Conservation (phyloP, 37 sponge, comb jelly and placozoan genomes). For the Hormiphora californensis region DNA sequence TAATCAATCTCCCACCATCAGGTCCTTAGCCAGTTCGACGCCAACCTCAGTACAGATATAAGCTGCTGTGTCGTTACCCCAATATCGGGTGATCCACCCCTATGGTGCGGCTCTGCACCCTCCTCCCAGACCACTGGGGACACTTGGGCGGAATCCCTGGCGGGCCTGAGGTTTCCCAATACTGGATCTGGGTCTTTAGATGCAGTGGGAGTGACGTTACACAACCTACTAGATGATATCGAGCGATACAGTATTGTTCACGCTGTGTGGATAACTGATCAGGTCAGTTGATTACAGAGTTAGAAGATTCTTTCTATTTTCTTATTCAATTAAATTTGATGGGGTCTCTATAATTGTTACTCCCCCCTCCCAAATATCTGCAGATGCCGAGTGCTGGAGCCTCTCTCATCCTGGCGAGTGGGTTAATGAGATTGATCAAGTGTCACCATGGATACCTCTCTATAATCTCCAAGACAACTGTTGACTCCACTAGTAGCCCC, state of each 20-base stretch:
- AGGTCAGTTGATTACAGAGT: too few species aligned
- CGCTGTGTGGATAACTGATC: constrained; percentile 52
- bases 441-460: constrained; percentile 55
- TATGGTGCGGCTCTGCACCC: constrained; percentile 25
- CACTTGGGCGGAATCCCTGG: neutral
- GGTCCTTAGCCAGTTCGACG: constrained; percentile 36
- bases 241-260: neutral
- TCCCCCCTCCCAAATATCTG: neutral
- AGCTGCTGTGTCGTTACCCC: constrained; percentile 6
- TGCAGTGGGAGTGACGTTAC: neutral
- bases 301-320: too few species aligned
- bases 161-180: constrained; percentile 22
- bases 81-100: constrained; percentile 27
- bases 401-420: constrained; percentile 44
- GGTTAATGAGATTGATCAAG: constrained; percentile 43
- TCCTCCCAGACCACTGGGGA: neutral
- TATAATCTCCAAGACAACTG: constrained; percentile 26
- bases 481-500: constrained; percentile 12
- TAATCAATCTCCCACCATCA: neutral
- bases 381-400: constrained; percentile 46
- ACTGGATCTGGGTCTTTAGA: constrained; percentile 7
- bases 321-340: too few species aligned
- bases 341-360: neutral
- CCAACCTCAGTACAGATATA: constrained; percentile 30
- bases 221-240: constrained; percentile 39